Base-by-base conservation (phyloP, 2,888 invertebrate species). In the Agapostemon virescens region DNA sequence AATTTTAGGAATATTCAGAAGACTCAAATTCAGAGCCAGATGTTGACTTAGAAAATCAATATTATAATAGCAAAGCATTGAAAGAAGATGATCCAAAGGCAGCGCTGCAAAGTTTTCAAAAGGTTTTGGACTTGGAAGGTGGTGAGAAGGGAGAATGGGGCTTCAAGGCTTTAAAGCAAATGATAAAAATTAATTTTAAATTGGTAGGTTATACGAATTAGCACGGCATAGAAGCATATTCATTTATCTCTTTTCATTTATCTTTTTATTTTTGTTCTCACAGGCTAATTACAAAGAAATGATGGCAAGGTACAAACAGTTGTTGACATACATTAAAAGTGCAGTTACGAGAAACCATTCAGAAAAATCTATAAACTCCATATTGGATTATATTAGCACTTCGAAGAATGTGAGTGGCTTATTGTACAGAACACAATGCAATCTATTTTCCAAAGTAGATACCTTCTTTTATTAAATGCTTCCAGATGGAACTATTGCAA, bases 101-200 rank as follows among this genome's bases (percentile, higher is more conserved):
- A 15, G 99, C 99, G 0, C 93, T 99, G 81, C 95, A 96, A 83
- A 98, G 98, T 87, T 99, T 99, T 93, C 97, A 98, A 92, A 97
- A 98, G 93, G 99, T 99, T 15, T 93, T 99, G 84, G 99, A 99
- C 91, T 94, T 99, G 81, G 99, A 99, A 93, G 98, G 97, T 58
- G 98, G 98, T 0, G 99, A 99, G 87, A 99, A 99, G 93, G 99
- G 99, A 74, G 99, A 99, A 94, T 99, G 99, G 99, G 99, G 99
- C 0, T 99, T 99, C 93, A 99, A 99, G 93, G 99, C 99, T 0
- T 95, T 99, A 23, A 99, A 99, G 93, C 99, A 99, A 93, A 99
- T 99, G 99, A 99, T 99, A 69, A 99, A 99, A 94, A 99, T 99
- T 81, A 98, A 99, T 93, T 99, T 99, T 93, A 98, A 98, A 95